A percentile compares a stretch with the other conserved stretches of the same genome.
Conservation (phyloP, 2,888 invertebrate genomes). For the Trichogramma dendrolimi region DNA sequence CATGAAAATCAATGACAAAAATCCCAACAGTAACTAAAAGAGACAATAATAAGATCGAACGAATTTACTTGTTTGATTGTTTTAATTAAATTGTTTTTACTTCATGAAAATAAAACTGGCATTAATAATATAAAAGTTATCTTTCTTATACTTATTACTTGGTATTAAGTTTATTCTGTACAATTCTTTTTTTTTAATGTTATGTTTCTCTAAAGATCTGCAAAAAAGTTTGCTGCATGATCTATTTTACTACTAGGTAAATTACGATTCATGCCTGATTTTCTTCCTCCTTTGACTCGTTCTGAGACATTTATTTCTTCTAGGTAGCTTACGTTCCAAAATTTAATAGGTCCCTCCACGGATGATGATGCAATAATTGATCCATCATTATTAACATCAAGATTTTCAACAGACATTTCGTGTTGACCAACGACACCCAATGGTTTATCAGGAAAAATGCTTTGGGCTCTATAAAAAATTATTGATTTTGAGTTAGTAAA, state of each 20-base stretch:
- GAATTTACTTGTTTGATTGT: slow-evolving; percentile 11
- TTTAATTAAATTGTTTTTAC: slow-evolving; percentile 17
- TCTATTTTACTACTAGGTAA: slow-evolving; percentile 75
- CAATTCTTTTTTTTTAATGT: not conserved
- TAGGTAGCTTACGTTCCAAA: slow-evolving; percentile 89
- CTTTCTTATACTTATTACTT: not conserved
- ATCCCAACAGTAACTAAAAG: not conserved
- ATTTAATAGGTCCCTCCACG: slow-evolving; percentile 80
- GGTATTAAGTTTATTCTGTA: not conserved
- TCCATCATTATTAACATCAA: slow-evolving; percentile 78
- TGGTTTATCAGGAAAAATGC: slow-evolving; percentile 82
- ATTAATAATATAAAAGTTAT: slow-evolving; percentile 5
- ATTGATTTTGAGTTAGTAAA: slow-evolving; percentile 2
- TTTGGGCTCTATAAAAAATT: slow-evolving; percentile 63
- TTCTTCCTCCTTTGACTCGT: slow-evolving; percentile 69
- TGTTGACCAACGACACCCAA: slow-evolving; percentile 88
- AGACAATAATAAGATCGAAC: slow-evolving; percentile 7
- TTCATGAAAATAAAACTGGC: slow-evolving; percentile 15
- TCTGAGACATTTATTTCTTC: slow-evolving; percentile 62
- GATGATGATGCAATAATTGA: slow-evolving; percentile 80
- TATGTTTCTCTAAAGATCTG: slow-evolving; percentile 58
- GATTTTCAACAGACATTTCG: slow-evolving; percentile 71
- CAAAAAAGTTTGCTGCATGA: slow-evolving; percentile 80
- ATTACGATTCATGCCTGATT: slow-evolving; percentile 69
- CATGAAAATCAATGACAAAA: not conserved